These are phyloP conservation scores for Chaetura pelagica DNA, from an alignment of 2,113 vertebrate species.

Conservation along the genomic window DNA sequence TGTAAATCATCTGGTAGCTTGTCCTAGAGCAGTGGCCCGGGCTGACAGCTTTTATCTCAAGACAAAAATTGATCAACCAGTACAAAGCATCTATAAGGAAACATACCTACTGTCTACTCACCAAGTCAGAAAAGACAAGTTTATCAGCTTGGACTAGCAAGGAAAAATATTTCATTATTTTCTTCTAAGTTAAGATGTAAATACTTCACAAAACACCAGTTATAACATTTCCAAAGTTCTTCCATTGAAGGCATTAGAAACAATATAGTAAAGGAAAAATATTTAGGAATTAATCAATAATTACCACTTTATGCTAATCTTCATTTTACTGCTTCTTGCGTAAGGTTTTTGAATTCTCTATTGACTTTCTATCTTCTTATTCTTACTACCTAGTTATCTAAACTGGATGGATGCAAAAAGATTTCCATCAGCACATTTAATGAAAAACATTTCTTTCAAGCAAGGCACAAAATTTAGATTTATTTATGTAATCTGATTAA, in stretches of 20 bases:
- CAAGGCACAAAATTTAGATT: slow-evolving; percentile 84
- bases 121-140: not conserved
- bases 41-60: not conserved
- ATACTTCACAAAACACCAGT: not conserved
- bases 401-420: slow-evolving; percentile 45
- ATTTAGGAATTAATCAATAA: slow-evolving; percentile 46
- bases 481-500: slow-evolving; percentile 68
- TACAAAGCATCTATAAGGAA: not conserved
- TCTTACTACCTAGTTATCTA: slow-evolving; percentile 12
- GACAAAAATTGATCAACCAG: not conserved
- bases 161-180: not conserved
- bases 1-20: not conserved
- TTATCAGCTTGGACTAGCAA: not conserved
- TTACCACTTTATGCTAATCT: slow-evolving; percentile 56
- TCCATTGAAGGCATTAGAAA: slow-evolving; percentile 47
- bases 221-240: slow-evolving; percentile 46
- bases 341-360: slow-evolving; percentile 32
- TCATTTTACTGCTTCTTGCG: slow-evolving; percentile 26
- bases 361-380: slow-evolving; percentile 7
- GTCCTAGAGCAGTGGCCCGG: not conserved
- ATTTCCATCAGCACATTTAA: slow-evolving; percentile 64
- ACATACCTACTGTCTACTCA: not conserved
- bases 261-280: slow-evolving; percentile 49
- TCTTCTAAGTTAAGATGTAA: not conserved
- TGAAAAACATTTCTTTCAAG: slow-evolving; percentile 68